Evolutionary conservation across 2,797 vertebrate species (phyloP).

Genomic region (Chiloscyllium punctatum): DNA sequence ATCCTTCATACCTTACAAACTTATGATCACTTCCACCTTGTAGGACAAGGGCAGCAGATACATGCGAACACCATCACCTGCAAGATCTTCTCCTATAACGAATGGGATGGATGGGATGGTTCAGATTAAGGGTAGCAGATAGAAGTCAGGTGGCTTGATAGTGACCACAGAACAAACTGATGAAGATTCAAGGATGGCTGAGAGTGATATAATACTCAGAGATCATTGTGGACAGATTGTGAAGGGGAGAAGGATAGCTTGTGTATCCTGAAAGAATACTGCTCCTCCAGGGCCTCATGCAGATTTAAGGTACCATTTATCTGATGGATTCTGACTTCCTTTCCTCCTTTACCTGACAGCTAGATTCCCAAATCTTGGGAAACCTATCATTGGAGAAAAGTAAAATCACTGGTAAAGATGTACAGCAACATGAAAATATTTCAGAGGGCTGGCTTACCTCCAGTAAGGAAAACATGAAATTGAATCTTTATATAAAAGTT

Average conservation of each 20-base stretch:
- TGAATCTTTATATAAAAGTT: too few relatives aligned
- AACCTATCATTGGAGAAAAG: background rate
- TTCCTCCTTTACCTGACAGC: background rate
- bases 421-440: background rate
- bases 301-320: background rate
- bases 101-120: too few relatives aligned
- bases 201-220: background rate
- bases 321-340: background rate
- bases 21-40: too few relatives aligned
- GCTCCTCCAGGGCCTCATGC: background rate
- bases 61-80: too few relatives aligned
- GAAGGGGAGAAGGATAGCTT: background rate
- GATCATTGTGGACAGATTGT: background rate
- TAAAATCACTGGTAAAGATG: background rate
- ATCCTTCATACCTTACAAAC: too few relatives aligned
- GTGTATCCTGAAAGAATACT: background rate
- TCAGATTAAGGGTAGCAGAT: too few relatives aligned
- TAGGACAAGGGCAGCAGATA: too few relatives aligned
- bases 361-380: background rate
- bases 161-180: too few relatives aligned
- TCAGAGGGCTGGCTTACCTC: background rate
- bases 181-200: too few relatives aligned
- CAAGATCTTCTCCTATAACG: too few relatives aligned
- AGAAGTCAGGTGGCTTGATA: too few relatives aligned
- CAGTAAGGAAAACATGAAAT: background rate